phyloP scores from a whole-genome alignment of 2,888 invertebrate species.

The Drosophila greeni region DNA sequence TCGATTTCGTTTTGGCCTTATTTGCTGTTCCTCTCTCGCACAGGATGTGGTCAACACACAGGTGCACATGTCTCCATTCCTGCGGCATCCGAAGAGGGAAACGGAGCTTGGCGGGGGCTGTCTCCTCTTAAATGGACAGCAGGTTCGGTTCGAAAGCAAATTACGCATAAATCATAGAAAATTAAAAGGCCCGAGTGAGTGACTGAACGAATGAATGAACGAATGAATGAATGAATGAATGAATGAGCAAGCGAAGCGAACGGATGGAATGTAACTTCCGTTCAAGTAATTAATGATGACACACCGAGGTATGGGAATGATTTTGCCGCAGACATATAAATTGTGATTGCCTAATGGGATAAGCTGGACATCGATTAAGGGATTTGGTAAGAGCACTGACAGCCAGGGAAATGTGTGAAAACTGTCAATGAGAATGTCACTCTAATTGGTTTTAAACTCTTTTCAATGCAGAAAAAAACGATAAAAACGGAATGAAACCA shows the following conservation, averaged over 20 bases:
- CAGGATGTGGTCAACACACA: slow-evolving; percentile 68
- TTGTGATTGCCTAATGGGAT: slow-evolving; percentile 43
- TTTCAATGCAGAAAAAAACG: background rate
- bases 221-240: slow-evolving; percentile 25
- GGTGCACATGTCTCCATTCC: slow-evolving; percentile 62
- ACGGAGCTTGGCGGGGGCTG: slow-evolving; percentile 37
- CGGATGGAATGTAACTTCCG: slow-evolving; percentile 48
- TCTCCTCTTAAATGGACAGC: slow-evolving; percentile 47
- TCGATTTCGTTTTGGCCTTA: slow-evolving; percentile 18
- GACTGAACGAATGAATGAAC: slow-evolving; percentile 20
- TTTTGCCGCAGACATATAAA: slow-evolving; percentile 33
- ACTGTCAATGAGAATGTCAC: slow-evolving; percentile 38
- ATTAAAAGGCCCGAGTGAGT: slow-evolving; percentile 54
- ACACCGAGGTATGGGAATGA: slow-evolving; percentile 33
- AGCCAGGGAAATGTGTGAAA: slow-evolving; percentile 33
- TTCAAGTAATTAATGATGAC: slow-evolving; percentile 48
- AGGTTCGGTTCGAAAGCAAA: slow-evolving; percentile 38
- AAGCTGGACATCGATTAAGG: slow-evolving; percentile 40
- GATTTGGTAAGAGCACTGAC: slow-evolving; percentile 30
- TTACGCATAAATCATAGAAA: slow-evolving; percentile 66
- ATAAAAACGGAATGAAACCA: background rate
- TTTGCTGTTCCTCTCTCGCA: slow-evolving; percentile 39
- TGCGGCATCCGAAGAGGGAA: slow-evolving; percentile 1
- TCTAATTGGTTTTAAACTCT: slow-evolving; percentile 39
- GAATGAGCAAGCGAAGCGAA: slow-evolving; percentile 19